Evolutionary conservation across 2,888 invertebrate species (phyloP), one percentile per base, ranked within the genome.

Genomic region (Phengaris alcon): DNA sequence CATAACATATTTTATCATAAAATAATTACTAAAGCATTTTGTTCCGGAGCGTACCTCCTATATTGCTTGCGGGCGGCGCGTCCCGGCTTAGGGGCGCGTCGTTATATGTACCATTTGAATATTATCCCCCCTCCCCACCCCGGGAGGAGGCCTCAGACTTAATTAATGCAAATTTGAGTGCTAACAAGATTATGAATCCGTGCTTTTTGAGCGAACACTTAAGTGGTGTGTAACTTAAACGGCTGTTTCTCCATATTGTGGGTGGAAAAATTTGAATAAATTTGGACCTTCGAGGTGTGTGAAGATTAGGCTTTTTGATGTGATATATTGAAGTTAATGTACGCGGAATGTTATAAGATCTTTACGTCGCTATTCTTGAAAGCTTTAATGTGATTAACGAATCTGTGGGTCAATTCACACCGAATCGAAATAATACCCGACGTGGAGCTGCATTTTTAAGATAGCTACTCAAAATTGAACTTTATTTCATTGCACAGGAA

Each of bases 101-200:
- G 92, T 93, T 93, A 93, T 92, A 92, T 93, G 93, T 93, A 93
- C 93, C 93, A 93, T 93, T 93, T 93, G 93, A 93, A 93, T 93
- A 93, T 93, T 93, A 93, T 92, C 93, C 91, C 89, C 84, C 82
- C 78, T 77, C 78, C 78, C 80, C 77, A 91, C 90, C 89, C 87
- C 85, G 87, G 86, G 84, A 85, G 82, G 86, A 88, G 85, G 89
- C 88, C 90, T 89, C 88, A 84, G 80, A 88, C 90, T 92, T 93
- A 93, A 93, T 93, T 93, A 93, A 93, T 93, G 93, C 93, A 93
- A 93, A 93, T 93, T 93, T 93, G 90, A 90, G 93, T 88, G 93
- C 93, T 93, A 93, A 93, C 93, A 93, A 93, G 93, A 93, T 93
- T 93, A 93, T 93, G 93, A 91, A 90, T 88, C 88, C 86, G 82